Base-by-base conservation (phyloP, 2,113 vertebrate genomes). In the Anarrhichthys ocellatus region DNA sequence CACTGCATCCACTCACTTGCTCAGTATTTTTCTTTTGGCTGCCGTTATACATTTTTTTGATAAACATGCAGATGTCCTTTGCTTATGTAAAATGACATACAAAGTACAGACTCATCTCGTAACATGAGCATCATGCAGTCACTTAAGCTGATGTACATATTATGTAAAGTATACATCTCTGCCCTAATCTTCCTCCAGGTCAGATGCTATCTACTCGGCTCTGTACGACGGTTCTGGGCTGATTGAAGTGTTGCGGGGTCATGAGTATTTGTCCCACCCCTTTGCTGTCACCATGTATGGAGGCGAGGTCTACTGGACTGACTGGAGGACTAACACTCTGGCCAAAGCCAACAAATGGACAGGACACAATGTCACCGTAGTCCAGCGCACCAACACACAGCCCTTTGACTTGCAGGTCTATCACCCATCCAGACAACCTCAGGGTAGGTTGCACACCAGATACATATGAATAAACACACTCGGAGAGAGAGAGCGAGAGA, bases 311-410 rank as follows among this genome's bases (percentile, higher is more conserved):
- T 99, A 99, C 92, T 99, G 98, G 98, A 99, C 98, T 0, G 98
- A 99, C 94, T 99, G 98, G 98, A 93, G 97, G 52, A 99, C 98
- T 66, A 99, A 99, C 93, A 99, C 98, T 0, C 88, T 99, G 91
- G 97, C 98, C 89, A 99, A 98, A 93, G 98, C 98, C 89, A 99
- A 99, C 95, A 99, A 99, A 89, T 99, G 98, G 98, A 99, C 97
- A 0, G 98, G 98, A 67, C 96, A 97, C 93, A 98, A 99, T 0
- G 98, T 99, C 86, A 99, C 97, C 0, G 97, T 99, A 65, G 98
- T 99, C 65, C 98, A 99, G 88, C 95, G 98, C 68, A 99, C 98
- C 93, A 99, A 98, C 91, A 99, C 98, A 0, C 98, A 99, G 91
- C 98, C 98, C 11, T 99, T 99, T 4, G 98, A 99, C 94, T 94